Base-by-base conservation (phyloP, 1,140 invertebrate species). In the Arctopsyche grandis region DNA sequence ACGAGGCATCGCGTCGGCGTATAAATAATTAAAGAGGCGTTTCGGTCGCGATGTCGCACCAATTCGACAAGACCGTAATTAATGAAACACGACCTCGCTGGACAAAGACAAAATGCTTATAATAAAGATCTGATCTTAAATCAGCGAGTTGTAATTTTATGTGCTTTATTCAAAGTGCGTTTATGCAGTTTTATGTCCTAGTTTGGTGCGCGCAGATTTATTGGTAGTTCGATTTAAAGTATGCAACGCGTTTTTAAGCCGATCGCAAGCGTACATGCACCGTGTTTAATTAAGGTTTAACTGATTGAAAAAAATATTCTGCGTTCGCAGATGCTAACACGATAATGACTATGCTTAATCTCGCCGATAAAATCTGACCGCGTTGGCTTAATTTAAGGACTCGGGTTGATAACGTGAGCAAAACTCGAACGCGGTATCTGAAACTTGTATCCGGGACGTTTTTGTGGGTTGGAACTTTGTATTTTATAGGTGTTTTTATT, bases 351-450 rank as follows among this genome's bases (percentile, higher is more conserved):
- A 60, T 60, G 21, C 56, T 60, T 21, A 60, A 60, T 60, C 56
- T 60, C 56, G 16, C 56, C 56, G 56, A 60, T 60, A 60, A 60
- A 60, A 60, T 60, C 56, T n/a, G 56, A 60, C 56, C 16, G 56
- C 56, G 16, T 60, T 38, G 29, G 29, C 29, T 38, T 38, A 38
- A 38, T 4, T 38, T 38, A 38, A 38, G 29, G 29, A 38, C 29
- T 38, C 16, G 56, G 16, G 9, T 60, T 19, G 56, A 60, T 60
- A 60, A 60, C 21, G 16, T 19, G 19, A 16, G 56, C 29, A 38
- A 38, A 21, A 21, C 56, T n/a, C 56, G 56, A 21, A 60, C 21
- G 12, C 48, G 16, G 12, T 60, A 60, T 60, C 56, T 1, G 48
- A 21, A 60, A 60, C 16, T 9, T 16, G 16, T 38, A 38, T 38